Conservation (phyloP, 2,113 vertebrate genomes). For the Vireo altiloquus region DNA sequence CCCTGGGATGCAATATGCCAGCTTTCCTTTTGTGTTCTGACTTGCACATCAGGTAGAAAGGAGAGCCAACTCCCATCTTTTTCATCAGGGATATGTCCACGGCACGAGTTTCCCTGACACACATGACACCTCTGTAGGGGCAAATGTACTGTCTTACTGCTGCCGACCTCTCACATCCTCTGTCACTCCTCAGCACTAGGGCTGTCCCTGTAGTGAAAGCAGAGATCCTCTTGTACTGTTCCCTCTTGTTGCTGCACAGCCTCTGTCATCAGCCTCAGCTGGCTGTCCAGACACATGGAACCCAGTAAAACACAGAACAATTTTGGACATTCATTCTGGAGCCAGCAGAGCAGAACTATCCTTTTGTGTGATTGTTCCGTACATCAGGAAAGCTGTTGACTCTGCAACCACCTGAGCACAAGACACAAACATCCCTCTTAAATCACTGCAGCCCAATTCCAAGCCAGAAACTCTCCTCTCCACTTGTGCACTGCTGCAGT, state of each 20-base stretch:
- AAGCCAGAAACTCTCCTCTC: background rate
- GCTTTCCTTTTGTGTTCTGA: background rate
- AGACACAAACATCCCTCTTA: background rate
- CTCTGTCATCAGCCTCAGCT: background rate
- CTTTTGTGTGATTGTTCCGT: background rate
- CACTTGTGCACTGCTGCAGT: background rate
- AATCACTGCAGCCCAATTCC: background rate
- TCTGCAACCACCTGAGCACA: background rate
- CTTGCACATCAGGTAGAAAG: background rate
- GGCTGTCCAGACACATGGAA: background rate
- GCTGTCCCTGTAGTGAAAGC: background rate
- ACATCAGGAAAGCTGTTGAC: background rate
- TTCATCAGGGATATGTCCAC: background rate
- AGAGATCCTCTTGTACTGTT: background rate
- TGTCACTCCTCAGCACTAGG: background rate
- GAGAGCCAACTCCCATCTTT: background rate
- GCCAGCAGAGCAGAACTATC: background rate
- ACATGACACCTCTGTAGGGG: rapidly evolving
- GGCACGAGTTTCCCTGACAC: background rate
- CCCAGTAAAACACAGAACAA: background rate
- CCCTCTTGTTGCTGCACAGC: background rate
- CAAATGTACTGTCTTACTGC: background rate
- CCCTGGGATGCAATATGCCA: background rate
- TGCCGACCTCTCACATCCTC: background rate
- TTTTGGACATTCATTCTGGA: background rate